Evolutionary conservation across 2,113 vertebrate species (phyloP), one percentile per base, ranked within the genome.

Genomic region (Tyrannus savana): DNA sequence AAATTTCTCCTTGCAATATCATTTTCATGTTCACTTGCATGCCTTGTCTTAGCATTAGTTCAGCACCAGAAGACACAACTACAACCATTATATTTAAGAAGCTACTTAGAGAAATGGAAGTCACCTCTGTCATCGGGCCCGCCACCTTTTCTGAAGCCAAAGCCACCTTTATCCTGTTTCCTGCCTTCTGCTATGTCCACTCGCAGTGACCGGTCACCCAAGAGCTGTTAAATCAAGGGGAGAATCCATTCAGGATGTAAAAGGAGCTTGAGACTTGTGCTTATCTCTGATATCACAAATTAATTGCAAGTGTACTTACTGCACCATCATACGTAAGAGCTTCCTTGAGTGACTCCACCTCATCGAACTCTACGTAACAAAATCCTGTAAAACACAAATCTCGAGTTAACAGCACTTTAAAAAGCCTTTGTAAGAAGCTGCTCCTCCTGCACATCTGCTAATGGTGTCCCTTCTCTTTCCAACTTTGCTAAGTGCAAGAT

Each of bases 341-440:
- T 98, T 99, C 99, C 98, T 99, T 99, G 96, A 99, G 98, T 67
- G 99, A 99, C 39, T 99, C 99, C 98, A 99, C 97, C 71, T 99
- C 99, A 53, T 99, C 99, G 73, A 99, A 99, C 97, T 99, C 99
- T 95, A 99, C 99, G 79, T 99, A 99, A 99, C 99, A 99, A 98
- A 99, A 99, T 83, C 99, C 99, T 99, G 97, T 1, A 97, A 94
- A n/a, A 90, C 71, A 84, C 56, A 95, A 93, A 93, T 46, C 17
- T 91, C 74, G 60, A 59, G 62, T 93, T 81, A 93, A 81, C 2
- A 80, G 55, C 68, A 86, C 37, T 93, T 94, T 9, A 52, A 60
- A 56, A 88, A 11, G n/a, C 33, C 37, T 55, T 19, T 47, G 7
- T 19, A 59, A 89, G 60, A 71, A 74, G 47, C n/a, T 60, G 9